Evolutionary conservation across 2,113 vertebrate species (phyloP).

Genomic region (Eclectus roratus): DNA sequence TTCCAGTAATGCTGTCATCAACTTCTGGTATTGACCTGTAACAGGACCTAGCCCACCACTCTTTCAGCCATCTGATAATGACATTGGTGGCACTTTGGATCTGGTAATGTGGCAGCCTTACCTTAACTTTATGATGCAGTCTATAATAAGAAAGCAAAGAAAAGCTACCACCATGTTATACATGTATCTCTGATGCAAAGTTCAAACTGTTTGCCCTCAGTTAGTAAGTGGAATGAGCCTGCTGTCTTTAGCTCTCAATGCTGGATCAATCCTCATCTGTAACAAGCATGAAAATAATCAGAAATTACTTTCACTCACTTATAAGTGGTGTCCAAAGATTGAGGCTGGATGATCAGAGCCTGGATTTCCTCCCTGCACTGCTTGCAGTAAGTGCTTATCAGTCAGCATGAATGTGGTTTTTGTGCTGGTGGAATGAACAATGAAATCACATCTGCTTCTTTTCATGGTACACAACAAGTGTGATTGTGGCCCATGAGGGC

Average conservation of each 20-base stretch:
- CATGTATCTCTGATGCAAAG: background rate
- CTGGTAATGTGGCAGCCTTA: background rate
- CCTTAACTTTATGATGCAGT: background rate
- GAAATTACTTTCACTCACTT: background rate
- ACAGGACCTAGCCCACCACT: background rate
- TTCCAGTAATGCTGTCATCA: background rate
- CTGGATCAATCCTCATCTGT: background rate
- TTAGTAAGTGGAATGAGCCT: background rate
- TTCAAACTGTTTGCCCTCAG: background rate
- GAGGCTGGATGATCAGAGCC: background rate
- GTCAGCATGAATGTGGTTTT: background rate
- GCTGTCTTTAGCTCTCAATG: background rate
- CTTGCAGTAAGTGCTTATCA: background rate
- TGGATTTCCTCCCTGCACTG: background rate
- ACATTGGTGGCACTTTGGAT: background rate
- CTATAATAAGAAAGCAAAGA: background rate
- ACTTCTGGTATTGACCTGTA: background rate
- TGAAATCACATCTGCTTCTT: constrained; percentile 2
- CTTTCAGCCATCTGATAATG: background rate
- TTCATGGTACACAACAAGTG: accelerated
- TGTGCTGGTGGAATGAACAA: background rate
- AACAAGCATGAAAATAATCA: background rate
- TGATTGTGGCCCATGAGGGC: background rate
- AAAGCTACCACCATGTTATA: background rate
- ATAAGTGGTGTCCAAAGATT: background rate